Evolutionary conservation across 1,140 invertebrate species (phyloP), one percentile per base, ranked within the genome.

Genomic region (Campoletis sonorensis): DNA sequence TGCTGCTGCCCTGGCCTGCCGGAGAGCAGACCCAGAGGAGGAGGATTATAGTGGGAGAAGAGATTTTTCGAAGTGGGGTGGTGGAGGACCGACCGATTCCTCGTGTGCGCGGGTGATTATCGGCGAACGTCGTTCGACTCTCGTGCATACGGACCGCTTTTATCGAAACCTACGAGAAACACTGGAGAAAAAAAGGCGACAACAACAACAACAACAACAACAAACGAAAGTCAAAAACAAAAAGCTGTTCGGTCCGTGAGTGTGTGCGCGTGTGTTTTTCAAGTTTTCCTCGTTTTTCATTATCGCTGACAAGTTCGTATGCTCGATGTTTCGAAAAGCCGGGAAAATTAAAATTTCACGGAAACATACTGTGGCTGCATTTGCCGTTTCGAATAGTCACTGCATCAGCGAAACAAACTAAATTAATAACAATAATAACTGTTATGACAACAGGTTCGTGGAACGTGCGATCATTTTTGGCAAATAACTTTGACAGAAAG

Each of bases 81-180:
- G 67, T 79, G 79, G 82, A 83, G 84, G 84, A 85, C 79, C 82
- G 82, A 87, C 84, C 84, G 83, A 84, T 84, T 84, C 82, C 82
- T 84, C 82, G 82, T 84, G 80, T 79, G 80, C 79, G 82, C 80
- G 80, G 80, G 82, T 84, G 82, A 84, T 84, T 84, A 84, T 84
- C 82, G 80, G 82, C 82, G 67, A 75, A 83, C 82, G 82, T 80
- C 64, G 82, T 83, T 81, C 79, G 82, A 81, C 82, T 83, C 73
- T 81, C 79, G 79, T 83, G 82, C 79, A 83, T 80, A 67, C 82
- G 37, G 82, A 70, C 40, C 82, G 79, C 77, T 80, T 77, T 30
- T 64, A 67, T 54, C 81, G 77, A 73, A 49, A 58, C 27, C 75
- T 11, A 45, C 40, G 40, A 45, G 40, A 45, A 13, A 45, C 11